Evolutionary conservation across 2,888 invertebrate genomes (phyloP), one percentile per base, ranked within the genome.

Genomic region (Pimpla rufipes): DNA sequence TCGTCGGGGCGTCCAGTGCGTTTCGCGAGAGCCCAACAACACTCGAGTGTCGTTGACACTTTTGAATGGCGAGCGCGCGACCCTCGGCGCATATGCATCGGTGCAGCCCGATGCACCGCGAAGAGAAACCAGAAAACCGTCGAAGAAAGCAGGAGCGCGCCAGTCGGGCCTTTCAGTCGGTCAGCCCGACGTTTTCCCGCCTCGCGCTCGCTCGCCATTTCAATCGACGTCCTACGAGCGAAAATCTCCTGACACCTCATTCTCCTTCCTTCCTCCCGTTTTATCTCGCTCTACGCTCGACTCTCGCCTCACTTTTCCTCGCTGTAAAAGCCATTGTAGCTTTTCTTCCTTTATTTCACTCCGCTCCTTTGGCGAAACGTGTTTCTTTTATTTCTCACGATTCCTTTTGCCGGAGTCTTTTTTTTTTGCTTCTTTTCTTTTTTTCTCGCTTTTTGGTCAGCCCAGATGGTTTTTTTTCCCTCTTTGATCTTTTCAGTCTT

Each of bases 1-100:
- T 77, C 71, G 79, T 77, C 67, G 42, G n/a, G 77, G 76, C 68
- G 83, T 77, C 83, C 83, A 59, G 70, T 47, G 57, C 52, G 64
- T n/a, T 75, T 75, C 75, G 66, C 57, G 57, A 37, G 59, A n/a
- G n/a, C n/a, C n/a, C n/a, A 64, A 70, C 29, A 50, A 83, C 68
- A 50, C 66, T 79, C 82, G 79, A 78, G 83, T 86, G 85, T 71
- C 80, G 76, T 81, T 87, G 86, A 82, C 86, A 85, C 84, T 84
- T 87, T 84, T 81, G 73, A 75, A 85, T 81, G 78, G 29, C 29
- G 29, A 29, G 29, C 21, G 67, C 71, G 71, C 57, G 52, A 40
- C 47, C 8, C 70, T 11, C 50, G 16, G 59, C 6, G 64, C 73
- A 42, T 62, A 62, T 67, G 73, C 76, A 76, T 62, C 73, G 79